These are phyloP conservation scores for Monomorium pharaonis DNA, from an alignment of 1,140 invertebrate genomes.

Conservation along the genomic window DNA sequence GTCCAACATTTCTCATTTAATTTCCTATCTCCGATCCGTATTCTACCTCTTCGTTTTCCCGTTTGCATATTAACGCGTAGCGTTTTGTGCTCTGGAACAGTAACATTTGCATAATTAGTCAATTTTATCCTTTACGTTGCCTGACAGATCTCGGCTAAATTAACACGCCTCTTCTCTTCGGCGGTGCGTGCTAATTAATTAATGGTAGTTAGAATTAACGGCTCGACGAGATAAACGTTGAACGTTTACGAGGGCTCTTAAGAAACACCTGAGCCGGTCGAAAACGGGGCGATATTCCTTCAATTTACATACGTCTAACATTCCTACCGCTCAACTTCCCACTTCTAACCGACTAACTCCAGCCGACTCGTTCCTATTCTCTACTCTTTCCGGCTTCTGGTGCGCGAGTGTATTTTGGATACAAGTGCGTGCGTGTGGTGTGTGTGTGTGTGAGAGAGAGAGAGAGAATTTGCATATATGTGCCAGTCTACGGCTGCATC, in stretches of 20 bases:
- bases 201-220: not conserved
- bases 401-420: not conserved
- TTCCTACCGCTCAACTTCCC: conserved; percentile 19
- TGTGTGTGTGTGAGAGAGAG: too few species aligned
- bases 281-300: not conserved
- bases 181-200: not conserved
- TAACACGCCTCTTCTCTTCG: not conserved
- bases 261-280: conserved; percentile 3
- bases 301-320: conserved; percentile 45
- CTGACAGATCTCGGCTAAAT: not conserved
- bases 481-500: conserved; percentile 50
- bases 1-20: conserved; percentile 7
- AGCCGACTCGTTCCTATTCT: conserved; percentile 1
- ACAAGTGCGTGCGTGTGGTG: conserved; percentile 27
- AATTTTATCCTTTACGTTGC: conserved; percentile 15
- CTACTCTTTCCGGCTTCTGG: not conserved
- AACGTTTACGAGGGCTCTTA: not conserved
- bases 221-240: not conserved
- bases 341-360: not conserved
- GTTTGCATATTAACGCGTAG: not conserved
- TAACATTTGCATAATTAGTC: conserved; percentile 33
- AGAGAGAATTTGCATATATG: conserved; percentile 37
- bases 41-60: not conserved
- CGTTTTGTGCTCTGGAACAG: not conserved
- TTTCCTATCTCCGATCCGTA: not conserved